phyloP scores from a whole-genome alignment of 2,888 invertebrate species.

The Petrolisthes manimaculis region DNA sequence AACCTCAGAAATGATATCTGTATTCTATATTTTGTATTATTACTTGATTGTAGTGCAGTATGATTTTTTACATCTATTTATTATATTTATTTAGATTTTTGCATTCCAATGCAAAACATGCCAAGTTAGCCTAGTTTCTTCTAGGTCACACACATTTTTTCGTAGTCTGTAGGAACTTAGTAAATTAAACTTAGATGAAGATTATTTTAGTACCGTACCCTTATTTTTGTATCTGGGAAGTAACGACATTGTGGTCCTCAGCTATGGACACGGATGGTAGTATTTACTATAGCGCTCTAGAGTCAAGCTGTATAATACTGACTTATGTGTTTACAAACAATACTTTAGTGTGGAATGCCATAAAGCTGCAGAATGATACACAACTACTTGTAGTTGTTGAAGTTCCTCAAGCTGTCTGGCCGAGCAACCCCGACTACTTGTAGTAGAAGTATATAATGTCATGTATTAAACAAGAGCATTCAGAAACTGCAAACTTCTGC shows the following conservation, averaged over 20 bases:
- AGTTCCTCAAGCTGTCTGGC: too few species aligned
- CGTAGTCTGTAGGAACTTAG: neutral
- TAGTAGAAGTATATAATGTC: too few species aligned
- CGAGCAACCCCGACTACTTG: too few species aligned
- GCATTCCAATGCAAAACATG: neutral
- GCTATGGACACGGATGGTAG: neutral
- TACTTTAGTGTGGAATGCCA: too few species aligned
- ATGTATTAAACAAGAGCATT: too few species aligned
- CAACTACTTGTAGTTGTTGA: too few species aligned
- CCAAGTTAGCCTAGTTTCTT: neutral
- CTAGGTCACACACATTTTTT: neutral
- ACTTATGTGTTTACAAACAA: neutral
- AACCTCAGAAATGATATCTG: too few species aligned
- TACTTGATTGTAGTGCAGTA: neutral
- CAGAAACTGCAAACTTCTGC: too few species aligned
- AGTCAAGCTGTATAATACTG: slow-evolving; percentile 8
- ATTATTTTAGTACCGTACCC: slow-evolving; percentile 15
- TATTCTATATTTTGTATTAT: neutral
- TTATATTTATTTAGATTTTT: neutral
- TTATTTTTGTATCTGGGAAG: slow-evolving; percentile 13
- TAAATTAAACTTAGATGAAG: neutral
- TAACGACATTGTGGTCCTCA: neutral
- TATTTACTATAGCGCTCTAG: slow-evolving; percentile 8
- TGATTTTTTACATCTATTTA: neutral
- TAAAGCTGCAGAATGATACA: too few species aligned